Base-by-base conservation (phyloP, 2,113 vertebrate genomes). In the Delphinapterus leucas region DNA sequence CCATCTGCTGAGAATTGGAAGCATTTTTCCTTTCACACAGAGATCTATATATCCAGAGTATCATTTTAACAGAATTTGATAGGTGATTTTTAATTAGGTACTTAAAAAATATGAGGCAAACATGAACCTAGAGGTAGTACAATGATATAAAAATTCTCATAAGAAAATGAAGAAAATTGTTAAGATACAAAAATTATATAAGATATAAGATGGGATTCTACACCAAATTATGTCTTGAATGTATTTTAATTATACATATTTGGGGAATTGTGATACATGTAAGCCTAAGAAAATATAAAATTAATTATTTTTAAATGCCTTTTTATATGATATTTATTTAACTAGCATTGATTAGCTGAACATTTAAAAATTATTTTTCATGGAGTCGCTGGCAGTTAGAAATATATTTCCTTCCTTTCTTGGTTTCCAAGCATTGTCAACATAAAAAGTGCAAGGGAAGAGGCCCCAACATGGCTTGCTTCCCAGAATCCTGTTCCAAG, bases 1-100 rank as follows among this genome's bases (percentile, higher is more conserved):
- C 90, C 95, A 98, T 95, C 41, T 96, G 76, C 53, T 97, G 38
- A 65, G 60, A 94, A 70, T 81, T 97, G 31, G 31, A 84, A 77
- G 17, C 9, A 36, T 76, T n/a, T 70, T 81, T 55, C 68, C 65
- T 90, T 83, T 83, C 63, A 44, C 71, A 58, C 5, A 96, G 14
- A 71, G 8, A 95, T 80, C 28, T 68, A 44, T 93, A 65, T 55
- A 90, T 71, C 38, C 20, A 93, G 41, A 81, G 23, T 86, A 73
- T 71, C 89, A 92, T 88, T 96, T 93, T 96, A 68, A 90, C 65
- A 95, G 38, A 90, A 93, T 60, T 58, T 83, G 31, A 93, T 82
- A 85, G 71, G 63, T 91, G 38, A 71, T 86, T 94, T 94, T 95
- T 96, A 97, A 91, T 68, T 33, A 76, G 18, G 23, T 81, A 0